Evolutionary conservation across 2,888 invertebrate genomes (phyloP), one percentile per base, ranked within the genome.

Genomic region (Trachelus stipa): DNA sequence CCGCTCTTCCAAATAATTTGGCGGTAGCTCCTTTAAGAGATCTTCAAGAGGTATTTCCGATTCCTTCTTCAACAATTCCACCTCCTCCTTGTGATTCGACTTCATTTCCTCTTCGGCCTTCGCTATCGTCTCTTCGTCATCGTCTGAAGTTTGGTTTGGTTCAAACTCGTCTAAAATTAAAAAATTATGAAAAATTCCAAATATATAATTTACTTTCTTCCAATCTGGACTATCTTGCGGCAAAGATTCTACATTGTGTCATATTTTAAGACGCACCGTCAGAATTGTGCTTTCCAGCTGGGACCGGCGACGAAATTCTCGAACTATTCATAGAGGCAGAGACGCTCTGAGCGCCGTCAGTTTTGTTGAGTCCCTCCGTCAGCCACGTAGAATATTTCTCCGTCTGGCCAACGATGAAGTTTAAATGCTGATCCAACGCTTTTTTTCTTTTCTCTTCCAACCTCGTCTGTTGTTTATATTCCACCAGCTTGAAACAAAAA

Each of bases 401-500:
- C 0, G 99, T 99, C 92, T 98, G 98, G 92, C 98, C 99, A 79
- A 99, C 99, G 89, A 99, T 98, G 91, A 98, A 98, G 92, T 97
- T 97, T 80, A 99, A 94, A 92, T 99, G 99, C 89, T 98, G 96
- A 93, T 99, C 99, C 79, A 99, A 93, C 0, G 98, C 98, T 89
- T 97, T 96, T 91, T 98, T 98, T 80, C 98, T 94, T 91, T 98
- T 98, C 87, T 98, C 98, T 91, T 99, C 99, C 80, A 99, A 93
- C 84, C 97, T 95, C 35, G 97, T 96, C 88, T 97, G 96, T 86
- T 98, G 97, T 91, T 98, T 98, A 92, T 96, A 98, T 91, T 98
- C 98, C 73, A 99, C 98, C 86, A 99, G 92, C 95, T 96, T 89
- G 3, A 88, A 85, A 69, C n/a, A 34, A 34, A 74, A 34, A 12